phyloP scores from a whole-genome alignment of 2,888 invertebrate species.

The Scaptomyza cyrtandrae region DNA sequence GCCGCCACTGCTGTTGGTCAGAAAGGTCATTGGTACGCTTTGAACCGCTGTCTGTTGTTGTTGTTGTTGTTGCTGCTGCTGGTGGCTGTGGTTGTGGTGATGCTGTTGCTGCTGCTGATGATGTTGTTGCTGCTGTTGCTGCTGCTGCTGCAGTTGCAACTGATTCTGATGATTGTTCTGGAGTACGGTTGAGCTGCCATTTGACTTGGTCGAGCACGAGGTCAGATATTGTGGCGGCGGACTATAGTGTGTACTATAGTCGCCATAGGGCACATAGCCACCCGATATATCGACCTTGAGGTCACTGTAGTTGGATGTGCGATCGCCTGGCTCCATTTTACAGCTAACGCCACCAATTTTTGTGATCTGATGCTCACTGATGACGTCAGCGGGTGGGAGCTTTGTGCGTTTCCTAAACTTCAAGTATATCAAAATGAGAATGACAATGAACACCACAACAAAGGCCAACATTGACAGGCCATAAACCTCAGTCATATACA shows the following conservation, averaged over 20 bases:
- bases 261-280: constrained; percentile 89
- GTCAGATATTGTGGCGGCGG: constrained; percentile 88
- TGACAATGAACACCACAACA: constrained; percentile 91
- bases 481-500: constrained; percentile 92
- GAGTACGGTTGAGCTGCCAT: constrained; percentile 81
- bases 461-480: constrained; percentile 92
- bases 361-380: constrained; percentile 85
- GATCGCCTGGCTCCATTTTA: constrained; percentile 87
- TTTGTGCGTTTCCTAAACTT: constrained; percentile 85
- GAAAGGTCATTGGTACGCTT: constrained; percentile 83
- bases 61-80: constrained; percentile 58
- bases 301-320: constrained; percentile 96
- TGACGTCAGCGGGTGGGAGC: constrained; percentile 84
- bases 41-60: constrained; percentile 57
- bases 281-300: constrained; percentile 95
- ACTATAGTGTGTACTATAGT: constrained; percentile 94
- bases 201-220: constrained; percentile 83
- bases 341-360: constrained; percentile 85
- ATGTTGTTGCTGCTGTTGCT: constrained; percentile 75
- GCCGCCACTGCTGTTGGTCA: constrained; percentile 79
- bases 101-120: constrained; percentile 70
- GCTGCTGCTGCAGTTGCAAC: constrained; percentile 78
- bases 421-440: constrained; percentile 90
- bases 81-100: constrained; percentile 61
- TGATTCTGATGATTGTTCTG: constrained; percentile 83